Base-by-base conservation (phyloP, 2,113 vertebrate genomes). In the Nansenia antarctica region DNA sequence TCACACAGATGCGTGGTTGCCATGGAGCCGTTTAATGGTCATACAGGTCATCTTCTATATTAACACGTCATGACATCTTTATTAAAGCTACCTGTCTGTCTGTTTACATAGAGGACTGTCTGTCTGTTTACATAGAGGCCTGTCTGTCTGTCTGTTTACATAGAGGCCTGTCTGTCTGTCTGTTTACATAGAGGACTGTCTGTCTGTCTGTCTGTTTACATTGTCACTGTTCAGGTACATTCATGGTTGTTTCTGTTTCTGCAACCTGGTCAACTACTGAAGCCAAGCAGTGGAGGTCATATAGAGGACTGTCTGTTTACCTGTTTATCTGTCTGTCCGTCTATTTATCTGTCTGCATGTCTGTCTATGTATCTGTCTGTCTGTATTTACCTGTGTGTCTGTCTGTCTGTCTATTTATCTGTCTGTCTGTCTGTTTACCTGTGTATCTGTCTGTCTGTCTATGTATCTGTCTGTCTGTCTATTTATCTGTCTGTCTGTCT, bases 21-120 rank as follows among this genome's bases (percentile, higher is more conserved):
- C 92, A 95, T 70, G 80, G 93, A 94, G 92, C 90, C 89, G 94
- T 85, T 95, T 95, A 95, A 95, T 86, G 66, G 77, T 93, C 94
- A 95, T 91, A 95, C 91, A 94, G 15, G 87, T 91, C 86, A 88
- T 93, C 94, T 92, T 82, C 85, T 86, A 92, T 30, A 58, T 58
- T 91, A 93, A 94, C 91, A 89, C 86, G 85, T 89, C 91, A 93
- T 93, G 94, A 94, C 93, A 95, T 62, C 68, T 89, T 94, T 91
- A 92, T 94, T 94, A 94, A 94, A 95, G 93, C 93, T 92, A 92
- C 82, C 86, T 87, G n/a, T n/a, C n/a, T 85, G 89, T 88, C 67
- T 71, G 53, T 70, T 89, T 92, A 89, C 93, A 92, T 93, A n/a
- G n/a, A n/a, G n/a, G n/a, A n/a, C 86, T 87, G n/a, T n/a, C n/a